Evolutionary conservation across 2,888 invertebrate genomes (phyloP).

Genomic region (Palloptera scutellata): DNA sequence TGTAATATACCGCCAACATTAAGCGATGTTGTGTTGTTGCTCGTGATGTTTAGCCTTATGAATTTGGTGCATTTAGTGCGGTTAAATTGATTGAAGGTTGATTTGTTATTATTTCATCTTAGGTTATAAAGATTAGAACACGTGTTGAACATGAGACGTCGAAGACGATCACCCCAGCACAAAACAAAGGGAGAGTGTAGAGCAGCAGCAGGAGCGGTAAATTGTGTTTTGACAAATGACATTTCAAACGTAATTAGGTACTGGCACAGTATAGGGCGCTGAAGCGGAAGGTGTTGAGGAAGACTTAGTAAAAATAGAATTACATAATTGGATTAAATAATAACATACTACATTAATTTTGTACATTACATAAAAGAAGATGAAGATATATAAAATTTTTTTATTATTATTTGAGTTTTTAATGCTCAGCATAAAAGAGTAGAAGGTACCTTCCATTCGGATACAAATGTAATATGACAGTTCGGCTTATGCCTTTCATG

Average conservation of each 20-base stretch:
- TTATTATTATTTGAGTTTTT: too few relatives aligned
- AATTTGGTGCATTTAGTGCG: constrained; percentile 33
- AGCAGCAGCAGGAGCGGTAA: constrained; percentile 10
- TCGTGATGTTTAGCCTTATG: background rate
- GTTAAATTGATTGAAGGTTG: constrained; percentile 59
- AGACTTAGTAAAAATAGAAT: background rate
- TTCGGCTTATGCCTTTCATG: background rate
- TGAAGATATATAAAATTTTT: too few relatives aligned
- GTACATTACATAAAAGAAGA: background rate
- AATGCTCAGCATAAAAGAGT: too few relatives aligned
- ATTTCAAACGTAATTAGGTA: constrained; percentile 57
- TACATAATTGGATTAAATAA: background rate
- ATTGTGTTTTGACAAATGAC: constrained; percentile 61
- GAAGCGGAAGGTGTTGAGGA: background rate
- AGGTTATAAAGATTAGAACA: constrained; percentile 56
- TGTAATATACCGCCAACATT: background rate
- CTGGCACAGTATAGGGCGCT: constrained; percentile 38
- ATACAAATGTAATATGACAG: too few relatives aligned
- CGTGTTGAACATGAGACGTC: constrained; percentile 56
- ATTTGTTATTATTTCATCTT: constrained; percentile 46
- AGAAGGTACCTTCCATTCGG: too few relatives aligned
- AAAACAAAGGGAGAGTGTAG: background rate
- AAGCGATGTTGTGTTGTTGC: constrained; percentile 1
- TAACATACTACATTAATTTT: background rate
- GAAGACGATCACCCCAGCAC: constrained; percentile 17